phyloP scores from a whole-genome alignment of 2,888 invertebrate species.

The Apodemia zela region DNA sequence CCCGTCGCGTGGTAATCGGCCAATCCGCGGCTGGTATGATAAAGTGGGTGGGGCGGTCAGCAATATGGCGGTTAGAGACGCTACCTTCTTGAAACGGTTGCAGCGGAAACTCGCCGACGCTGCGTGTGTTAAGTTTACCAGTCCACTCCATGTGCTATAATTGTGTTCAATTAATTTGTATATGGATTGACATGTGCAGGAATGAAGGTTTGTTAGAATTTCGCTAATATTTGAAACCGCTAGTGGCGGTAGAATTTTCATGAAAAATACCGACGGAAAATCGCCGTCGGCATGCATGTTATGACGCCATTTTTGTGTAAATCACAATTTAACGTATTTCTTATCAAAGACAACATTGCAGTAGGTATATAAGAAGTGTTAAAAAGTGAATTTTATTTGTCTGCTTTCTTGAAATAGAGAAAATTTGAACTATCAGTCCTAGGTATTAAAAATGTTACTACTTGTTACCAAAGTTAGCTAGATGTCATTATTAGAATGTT shows the following conservation, averaged over 20 bases:
- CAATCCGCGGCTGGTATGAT: conserved; percentile 50
- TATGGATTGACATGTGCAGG: conserved; percentile 38
- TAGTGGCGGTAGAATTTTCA: conserved; percentile 35
- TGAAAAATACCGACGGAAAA: conserved; percentile 15
- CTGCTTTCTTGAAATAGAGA: too few relatives aligned
- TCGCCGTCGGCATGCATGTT: conserved; percentile 17
- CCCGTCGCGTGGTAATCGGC: conserved; percentile 43
- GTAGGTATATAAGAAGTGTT: too few relatives aligned
- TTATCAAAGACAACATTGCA: too few relatives aligned
- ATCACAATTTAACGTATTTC: too few relatives aligned
- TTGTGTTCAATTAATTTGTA: conserved; percentile 50
- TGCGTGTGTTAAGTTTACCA: conserved; percentile 36
- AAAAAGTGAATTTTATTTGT: too few relatives aligned
- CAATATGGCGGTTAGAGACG: conserved; percentile 70
- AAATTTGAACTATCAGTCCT: too few relatives aligned
- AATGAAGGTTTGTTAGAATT: conserved; percentile 7
- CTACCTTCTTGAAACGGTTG: conserved; percentile 38
- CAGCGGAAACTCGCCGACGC: conserved; percentile 35
- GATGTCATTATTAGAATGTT: too few relatives aligned
- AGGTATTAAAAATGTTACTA: too few relatives aligned
- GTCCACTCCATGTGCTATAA: conserved; percentile 37
- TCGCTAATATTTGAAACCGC: background rate
- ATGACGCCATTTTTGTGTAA: too few relatives aligned
- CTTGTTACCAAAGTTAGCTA: too few relatives aligned
- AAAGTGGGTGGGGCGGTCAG: conserved; percentile 56